phyloP scores from a whole-genome alignment of 2,113 vertebrate species.

The Uropsilus gracilis region DNA sequence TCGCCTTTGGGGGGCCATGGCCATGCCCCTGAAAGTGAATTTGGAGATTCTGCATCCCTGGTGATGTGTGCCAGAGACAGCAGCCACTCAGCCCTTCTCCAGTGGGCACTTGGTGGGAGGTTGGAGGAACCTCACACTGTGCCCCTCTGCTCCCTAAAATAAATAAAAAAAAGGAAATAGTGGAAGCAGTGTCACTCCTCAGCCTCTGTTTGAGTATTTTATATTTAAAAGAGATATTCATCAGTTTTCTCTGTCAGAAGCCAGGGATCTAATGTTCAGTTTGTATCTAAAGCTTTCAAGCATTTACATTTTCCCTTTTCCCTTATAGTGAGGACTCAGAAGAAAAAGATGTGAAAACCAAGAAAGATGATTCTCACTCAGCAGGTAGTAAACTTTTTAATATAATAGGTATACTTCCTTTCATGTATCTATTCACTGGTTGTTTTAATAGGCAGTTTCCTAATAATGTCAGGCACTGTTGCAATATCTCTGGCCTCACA shows the following conservation, averaged over 20 bases:
- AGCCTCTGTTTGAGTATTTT: not conserved
- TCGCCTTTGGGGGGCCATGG: too few relatives aligned
- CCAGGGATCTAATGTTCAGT: not conserved
- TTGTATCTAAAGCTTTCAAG: constrained; percentile 4
- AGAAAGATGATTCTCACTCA: constrained; percentile 94
- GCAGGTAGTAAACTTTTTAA: constrained; percentile 89
- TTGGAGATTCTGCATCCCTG: too few relatives aligned
- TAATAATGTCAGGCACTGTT: not conserved
- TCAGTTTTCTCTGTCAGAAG: not conserved
- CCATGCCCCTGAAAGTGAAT: too few relatives aligned
- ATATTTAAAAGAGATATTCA: not conserved
- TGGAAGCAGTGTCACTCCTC: not conserved
- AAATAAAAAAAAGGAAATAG: too few relatives aligned
- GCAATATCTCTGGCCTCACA: not conserved
- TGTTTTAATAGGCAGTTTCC: not conserved
- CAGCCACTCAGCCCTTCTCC: too few relatives aligned
- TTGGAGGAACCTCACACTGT: too few relatives aligned
- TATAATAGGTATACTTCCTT: not conserved
- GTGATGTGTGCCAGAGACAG: too few relatives aligned
- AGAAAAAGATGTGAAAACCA: constrained; percentile 96
- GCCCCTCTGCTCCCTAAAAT: too few relatives aligned
- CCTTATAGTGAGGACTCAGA: constrained; percentile 95
- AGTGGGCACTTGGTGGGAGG: too few relatives aligned
- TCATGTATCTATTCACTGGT: not conserved
- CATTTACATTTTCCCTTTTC: constrained; percentile 25